Evolutionary conservation across 1,140 invertebrate species (phyloP), one percentile per base, ranked within the genome.

Genomic region (Tetragnatha versicolor): DNA sequence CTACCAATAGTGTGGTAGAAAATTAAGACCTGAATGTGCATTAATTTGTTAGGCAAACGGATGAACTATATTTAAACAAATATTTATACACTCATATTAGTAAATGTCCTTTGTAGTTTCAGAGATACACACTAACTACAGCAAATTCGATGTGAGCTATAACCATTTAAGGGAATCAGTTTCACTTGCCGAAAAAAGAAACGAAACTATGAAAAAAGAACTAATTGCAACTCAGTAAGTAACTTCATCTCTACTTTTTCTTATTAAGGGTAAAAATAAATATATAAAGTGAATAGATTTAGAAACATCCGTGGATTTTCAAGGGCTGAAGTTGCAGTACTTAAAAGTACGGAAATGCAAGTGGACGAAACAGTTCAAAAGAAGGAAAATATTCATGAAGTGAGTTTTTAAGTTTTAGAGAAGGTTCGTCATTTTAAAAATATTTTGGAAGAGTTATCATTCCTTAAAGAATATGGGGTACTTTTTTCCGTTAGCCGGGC

Each of bases 131-230:
- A 35, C 3, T 0, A 33, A 37, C 27, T 27, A 25, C 10, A 37
- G n/a, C 7, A 55, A 55, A 1, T 53, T 37, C 27, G 22, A 70
- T 5, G 10, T 51, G 14, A 12, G 33, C 2, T 17, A 53, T 55
- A 29, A 29, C 1, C 68, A 70, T 39, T n/a, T 70, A 20, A 10
- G n/a, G 39, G 10, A 55, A 39, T 3, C 22, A 35, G 20, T 55
- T 22, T 14, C 31, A 17, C 37, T 70, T 14, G 17, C 31, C 10
- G 68, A 70, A 37, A 37, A n/a, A 9, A 53, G n/a, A 6, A 70
- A 55, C 29, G 33, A 55, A 53, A 33, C 33, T 4, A 9, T 70
- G 14, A 70, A 70, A 7, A 70, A 70, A 55, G 29, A 70, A 20
- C 37, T 70, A 39, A 22, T 70, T 31, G 17, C 35, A 14, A 29